phyloP scores from a whole-genome alignment of 2,797 vertebrate species.

The Aerospiza tachiro region DNA sequence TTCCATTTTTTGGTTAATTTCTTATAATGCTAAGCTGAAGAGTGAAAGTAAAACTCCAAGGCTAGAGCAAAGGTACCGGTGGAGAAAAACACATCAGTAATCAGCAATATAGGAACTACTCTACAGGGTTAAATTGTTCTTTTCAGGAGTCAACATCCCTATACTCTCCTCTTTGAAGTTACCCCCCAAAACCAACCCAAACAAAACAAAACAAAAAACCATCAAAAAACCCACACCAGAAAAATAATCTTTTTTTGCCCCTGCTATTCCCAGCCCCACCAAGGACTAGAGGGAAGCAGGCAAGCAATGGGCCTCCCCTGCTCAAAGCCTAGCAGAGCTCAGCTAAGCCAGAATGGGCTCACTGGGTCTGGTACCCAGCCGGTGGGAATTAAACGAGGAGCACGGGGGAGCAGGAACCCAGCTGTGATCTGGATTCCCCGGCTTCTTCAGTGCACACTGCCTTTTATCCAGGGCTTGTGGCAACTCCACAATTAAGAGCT shows the following conservation, averaged over 20 bases:
- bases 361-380: not conserved
- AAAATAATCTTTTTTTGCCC: not conserved
- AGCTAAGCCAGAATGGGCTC: not conserved
- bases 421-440: not conserved
- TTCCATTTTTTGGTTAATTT: not conserved
- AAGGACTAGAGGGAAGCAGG: not conserved
- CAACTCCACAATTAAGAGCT: constrained; percentile 15
- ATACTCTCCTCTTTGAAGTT: not conserved
- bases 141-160: not conserved
- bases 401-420: not conserved
- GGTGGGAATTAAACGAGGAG: not conserved
- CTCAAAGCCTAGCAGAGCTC: not conserved
- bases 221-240: not conserved
- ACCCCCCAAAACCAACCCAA: not conserved
- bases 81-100: not conserved
- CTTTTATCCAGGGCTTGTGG: constrained; percentile 16
- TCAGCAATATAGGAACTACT: not conserved
- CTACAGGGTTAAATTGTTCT: not conserved
- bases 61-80: not conserved
- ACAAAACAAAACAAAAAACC: too few relatives aligned
- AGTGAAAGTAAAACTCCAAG: not conserved
- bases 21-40: not conserved
- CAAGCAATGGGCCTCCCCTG: not conserved
- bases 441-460: fast-evolving
- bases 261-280: not conserved